Base-by-base conservation (phyloP, 2,113 vertebrate species). In the Misgurnus mizolepis region DNA sequence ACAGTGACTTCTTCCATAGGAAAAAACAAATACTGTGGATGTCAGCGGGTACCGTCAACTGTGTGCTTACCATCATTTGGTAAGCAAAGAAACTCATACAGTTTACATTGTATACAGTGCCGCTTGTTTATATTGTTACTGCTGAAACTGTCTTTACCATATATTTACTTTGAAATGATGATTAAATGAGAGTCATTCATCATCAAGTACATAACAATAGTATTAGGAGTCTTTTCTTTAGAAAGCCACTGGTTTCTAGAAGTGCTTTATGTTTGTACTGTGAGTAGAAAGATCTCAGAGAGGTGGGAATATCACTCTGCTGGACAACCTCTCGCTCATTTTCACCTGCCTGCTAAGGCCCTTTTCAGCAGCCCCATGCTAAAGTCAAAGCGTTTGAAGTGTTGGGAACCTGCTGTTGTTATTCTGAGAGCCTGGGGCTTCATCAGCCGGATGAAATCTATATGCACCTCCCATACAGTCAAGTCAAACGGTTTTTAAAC, bases 281-380 rank as follows among this genome's bases (percentile, higher is more conserved):
- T 0, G 62, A 64, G n/a, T 10, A 40, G 56, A 7, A 66, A 65
- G 58, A 70, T 90, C 81, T 83, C 87, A 79, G 60, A 17, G 17
- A 74, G 81, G 73, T 90, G 90, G 86, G 85, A 88, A 88, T 81
- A 83, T 40, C 60, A 10, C 4, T 45, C 79, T 82, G 58, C 84
- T 80, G 81, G 58, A 78, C 56, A 78, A 8, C 66, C 79, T 70
- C 69, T 55, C 74, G 69, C 83, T 86, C 83, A 81, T 84, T 91
- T 84, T 84, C 86, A 89, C 88, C 40, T 66, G 17, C 22, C 86
- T 81, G 87, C 83, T 81, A 88, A 81, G 75, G 41, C 55, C n/a
- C 53, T 72, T 69, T 66, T 61, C 66, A 60, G 65, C 67, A 86
- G 58, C 39, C 45, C 34, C 6, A 18, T 39, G 72, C 58, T 76